A percentile compares a stretch with the other conserved stretches of the same genome.
These are phyloP conservation scores for Campoletis raptor DNA, from an alignment of 2,888 invertebrate species.

Conservation along the genomic window DNA sequence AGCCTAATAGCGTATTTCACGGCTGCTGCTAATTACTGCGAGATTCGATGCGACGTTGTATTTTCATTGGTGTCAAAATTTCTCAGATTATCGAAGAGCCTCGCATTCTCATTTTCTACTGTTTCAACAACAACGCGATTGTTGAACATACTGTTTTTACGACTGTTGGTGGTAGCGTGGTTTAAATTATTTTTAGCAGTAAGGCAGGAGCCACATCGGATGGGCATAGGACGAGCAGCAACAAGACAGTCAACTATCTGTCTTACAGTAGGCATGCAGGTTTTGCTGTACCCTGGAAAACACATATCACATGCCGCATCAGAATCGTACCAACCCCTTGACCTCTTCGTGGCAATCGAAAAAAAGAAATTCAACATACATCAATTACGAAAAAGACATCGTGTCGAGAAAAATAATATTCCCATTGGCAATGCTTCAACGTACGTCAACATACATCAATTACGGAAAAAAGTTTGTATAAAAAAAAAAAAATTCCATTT, in stretches of 20 bases:
- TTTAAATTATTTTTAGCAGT: constrained; percentile 81
- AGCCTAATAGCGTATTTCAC: constrained; percentile 21
- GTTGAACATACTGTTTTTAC: constrained; percentile 74
- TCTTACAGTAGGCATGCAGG: constrained; percentile 88
- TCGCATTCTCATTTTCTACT: constrained; percentile 75
- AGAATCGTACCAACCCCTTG: constrained; percentile 77
- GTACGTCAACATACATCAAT: neutral
- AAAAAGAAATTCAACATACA: constrained; percentile 6
- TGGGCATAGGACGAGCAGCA: constrained; percentile 83
- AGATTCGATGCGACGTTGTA: constrained; percentile 65
- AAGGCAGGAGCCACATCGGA: constrained; percentile 82
- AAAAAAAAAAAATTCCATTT: constrained; percentile 3
- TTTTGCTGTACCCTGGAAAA: constrained; percentile 85
- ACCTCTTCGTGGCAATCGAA: constrained; percentile 65
- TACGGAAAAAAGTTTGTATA: constrained; percentile 14
- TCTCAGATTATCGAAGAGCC: constrained; percentile 74
- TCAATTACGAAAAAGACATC: constrained; percentile 24
- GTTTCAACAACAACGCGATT: constrained; percentile 75
- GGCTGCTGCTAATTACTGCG: constrained; percentile 55
- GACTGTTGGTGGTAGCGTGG: constrained; percentile 79
- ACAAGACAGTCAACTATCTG: constrained; percentile 84
- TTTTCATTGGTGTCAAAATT: constrained; percentile 66
- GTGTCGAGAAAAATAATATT: neutral
- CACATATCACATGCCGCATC: constrained; percentile 84
- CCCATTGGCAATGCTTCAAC: neutral